Evolutionary conservation across 1,140 invertebrate genomes (phyloP), one percentile per base, ranked within the genome.

Genomic region (Bactericera cockerelli): DNA sequence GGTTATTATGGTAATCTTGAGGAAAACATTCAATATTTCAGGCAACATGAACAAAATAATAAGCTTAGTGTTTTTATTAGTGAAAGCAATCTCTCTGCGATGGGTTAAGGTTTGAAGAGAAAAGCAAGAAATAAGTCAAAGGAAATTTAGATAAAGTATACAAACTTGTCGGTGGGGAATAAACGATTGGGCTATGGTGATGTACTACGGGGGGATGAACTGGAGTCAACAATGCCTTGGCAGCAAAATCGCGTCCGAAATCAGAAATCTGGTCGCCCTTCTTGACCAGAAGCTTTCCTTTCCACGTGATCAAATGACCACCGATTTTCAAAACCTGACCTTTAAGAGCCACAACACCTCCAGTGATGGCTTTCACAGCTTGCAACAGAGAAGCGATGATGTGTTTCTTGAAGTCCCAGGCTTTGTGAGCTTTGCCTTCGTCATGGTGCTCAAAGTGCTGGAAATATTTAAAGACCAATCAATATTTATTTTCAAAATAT

Each of bases 271-370:
- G 81, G 56, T 88, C 84, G 11, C 87, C 87, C 62, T 82, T 80
- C 2, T 75, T 75, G 1, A 76, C 77, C 59, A 88, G 78, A 22
- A 86, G 71, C 68, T 81, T 83, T 16, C 87, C 86, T 62, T 86
- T 79, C 0, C 83, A 81, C 1, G 81, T 76, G 3, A 87, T 75
- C 6, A 87, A 68, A 42, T 84, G 82, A 19, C 87, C 87, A 57
- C 86, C 81, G 19, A 85, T 86, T 71, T 89, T 90, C 62, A 89
- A 83, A 2, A 91, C 69, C 67, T 89, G 84, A 2, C 87, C 87
- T 67, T 87, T 89, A 19, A 89, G 74, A 4, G 87, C 87, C 2
- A 89, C 80, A 1, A 88, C 82, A 25, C 86, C 85, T 16, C 87
- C 87, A 42, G 86, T 84, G 53, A 91, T 86, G 0, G 87, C 86